Percentiles rank a stretch among this genome's conserved stretches.
Evolutionary conservation across 2,888 invertebrate species (phyloP).

Genomic region (Cephus nigrinus): DNA sequence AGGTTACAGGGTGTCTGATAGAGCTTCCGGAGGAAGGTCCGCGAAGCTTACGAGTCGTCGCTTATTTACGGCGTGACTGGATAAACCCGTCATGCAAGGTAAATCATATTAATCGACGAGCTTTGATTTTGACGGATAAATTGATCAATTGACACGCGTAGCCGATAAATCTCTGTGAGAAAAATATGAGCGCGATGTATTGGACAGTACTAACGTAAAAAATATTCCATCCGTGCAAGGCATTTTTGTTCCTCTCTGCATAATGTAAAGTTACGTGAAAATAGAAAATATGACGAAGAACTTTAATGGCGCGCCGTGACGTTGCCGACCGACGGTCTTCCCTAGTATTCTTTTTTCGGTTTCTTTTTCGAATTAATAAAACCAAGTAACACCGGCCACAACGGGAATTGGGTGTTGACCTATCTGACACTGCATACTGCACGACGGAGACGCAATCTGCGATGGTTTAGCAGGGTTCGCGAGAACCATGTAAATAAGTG

Average conservation of each 20-base stretch:
- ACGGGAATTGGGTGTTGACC: background rate
- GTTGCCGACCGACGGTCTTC: background rate
- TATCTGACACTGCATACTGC: background rate
- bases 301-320: background rate
- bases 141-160: background rate
- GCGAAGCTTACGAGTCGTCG: background rate
- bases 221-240: background rate
- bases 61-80: background rate
- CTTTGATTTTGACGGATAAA: background rate
- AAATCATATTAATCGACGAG: background rate
- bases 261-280: background rate
- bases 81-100: background rate
- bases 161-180: background rate
- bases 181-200: background rate
- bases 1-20: constrained; percentile 47
- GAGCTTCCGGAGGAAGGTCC: constrained; percentile 18
- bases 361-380: background rate
- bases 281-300: background rate
- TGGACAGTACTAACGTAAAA: background rate
- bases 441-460: background rate
- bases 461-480: background rate
- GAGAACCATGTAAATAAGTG: background rate
- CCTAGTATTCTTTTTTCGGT: constrained; percentile 2
- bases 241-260: background rate
- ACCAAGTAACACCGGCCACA: background rate